phyloP scores from a whole-genome alignment of 2,113 vertebrate species.

The Gyps fulvus region DNA sequence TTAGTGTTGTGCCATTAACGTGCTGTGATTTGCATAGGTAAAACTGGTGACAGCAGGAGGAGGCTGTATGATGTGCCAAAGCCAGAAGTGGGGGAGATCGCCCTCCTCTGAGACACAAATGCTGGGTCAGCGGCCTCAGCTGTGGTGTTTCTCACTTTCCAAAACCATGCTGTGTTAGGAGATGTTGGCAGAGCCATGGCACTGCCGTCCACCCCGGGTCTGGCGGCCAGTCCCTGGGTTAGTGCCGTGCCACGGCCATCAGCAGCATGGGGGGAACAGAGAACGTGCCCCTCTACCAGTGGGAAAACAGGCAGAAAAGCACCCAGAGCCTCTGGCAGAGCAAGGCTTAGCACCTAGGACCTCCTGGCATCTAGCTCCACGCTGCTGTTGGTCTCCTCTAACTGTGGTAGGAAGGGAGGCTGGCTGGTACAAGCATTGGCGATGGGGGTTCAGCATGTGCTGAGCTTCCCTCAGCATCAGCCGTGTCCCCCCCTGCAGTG shows the following conservation, averaged over 20 bases:
- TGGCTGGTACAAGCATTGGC: fast-evolving
- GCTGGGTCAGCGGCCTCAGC: not conserved
- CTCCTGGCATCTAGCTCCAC: not conserved
- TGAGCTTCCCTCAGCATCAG: not conserved
- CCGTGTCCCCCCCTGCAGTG: fast-evolving
- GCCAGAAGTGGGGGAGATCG: not conserved
- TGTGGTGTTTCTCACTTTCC: not conserved
- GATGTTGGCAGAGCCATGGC: not conserved
- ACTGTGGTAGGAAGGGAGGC: not conserved
- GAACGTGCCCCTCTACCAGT: fast-evolving
- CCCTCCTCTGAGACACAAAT: not conserved
- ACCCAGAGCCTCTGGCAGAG: not conserved
- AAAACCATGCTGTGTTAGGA: not conserved
- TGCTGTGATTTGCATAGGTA: not conserved
- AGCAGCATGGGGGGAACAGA: not conserved
- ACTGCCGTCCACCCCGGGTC: fast-evolving
- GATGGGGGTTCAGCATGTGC: fast-evolving
- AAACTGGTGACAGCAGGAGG: not conserved
- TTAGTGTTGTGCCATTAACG: fast-evolving
- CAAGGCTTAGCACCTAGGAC: fast-evolving
- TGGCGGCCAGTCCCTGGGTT: not conserved
- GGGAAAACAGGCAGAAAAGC: not conserved
- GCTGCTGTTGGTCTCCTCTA: not conserved
- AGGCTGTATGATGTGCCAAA: not conserved
- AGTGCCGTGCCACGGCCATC: not conserved